Conservation (phyloP, 2,888 invertebrate genomes). For the Cylindroiulus punctatus region DNA sequence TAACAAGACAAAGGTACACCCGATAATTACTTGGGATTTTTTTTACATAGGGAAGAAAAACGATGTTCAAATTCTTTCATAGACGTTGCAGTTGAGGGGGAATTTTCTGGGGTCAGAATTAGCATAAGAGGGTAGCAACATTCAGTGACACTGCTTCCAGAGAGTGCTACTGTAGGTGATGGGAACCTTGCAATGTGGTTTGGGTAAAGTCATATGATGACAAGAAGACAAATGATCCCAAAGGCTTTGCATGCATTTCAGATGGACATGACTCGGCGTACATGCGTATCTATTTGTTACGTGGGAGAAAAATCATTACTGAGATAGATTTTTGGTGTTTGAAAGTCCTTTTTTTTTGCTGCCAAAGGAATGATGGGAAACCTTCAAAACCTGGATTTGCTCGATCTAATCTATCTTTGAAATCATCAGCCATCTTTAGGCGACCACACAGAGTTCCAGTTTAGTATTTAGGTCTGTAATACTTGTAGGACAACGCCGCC, state of each 20-base stretch:
- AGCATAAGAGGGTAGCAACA: conserved; percentile 49
- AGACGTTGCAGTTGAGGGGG: conserved; percentile 24
- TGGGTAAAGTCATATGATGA: conserved; percentile 50
- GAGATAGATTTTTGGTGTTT: conserved; percentile 32
- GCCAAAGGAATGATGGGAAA: not conserved
- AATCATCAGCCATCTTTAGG: conserved; percentile 27
- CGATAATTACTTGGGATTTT: conserved; percentile 37
- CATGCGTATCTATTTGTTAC: conserved; percentile 37
- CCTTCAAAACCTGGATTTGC: conserved; percentile 25
- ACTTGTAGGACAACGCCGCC: not conserved
- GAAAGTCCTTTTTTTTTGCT: not conserved
- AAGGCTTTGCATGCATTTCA: conserved; percentile 51
- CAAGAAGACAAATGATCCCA: conserved; percentile 49
- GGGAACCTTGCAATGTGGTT: conserved; percentile 50
- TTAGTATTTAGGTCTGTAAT: conserved; percentile 5
- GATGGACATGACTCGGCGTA: conserved; percentile 49
- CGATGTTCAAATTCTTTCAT: not conserved
- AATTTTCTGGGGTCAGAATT: conserved; percentile 42
- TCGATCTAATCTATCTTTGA: conserved; percentile 26
- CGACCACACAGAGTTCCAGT: conserved; percentile 36
- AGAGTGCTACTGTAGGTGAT: conserved; percentile 52
- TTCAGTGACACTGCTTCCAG: conserved; percentile 49
- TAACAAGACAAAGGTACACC: conserved; percentile 42
- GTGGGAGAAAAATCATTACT: conserved; percentile 50
- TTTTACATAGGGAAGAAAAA: not conserved